These are phyloP conservation scores for Nipponacmea schrenckii DNA, from an alignment of 2,888 invertebrate species.

Conservation along the genomic window DNA sequence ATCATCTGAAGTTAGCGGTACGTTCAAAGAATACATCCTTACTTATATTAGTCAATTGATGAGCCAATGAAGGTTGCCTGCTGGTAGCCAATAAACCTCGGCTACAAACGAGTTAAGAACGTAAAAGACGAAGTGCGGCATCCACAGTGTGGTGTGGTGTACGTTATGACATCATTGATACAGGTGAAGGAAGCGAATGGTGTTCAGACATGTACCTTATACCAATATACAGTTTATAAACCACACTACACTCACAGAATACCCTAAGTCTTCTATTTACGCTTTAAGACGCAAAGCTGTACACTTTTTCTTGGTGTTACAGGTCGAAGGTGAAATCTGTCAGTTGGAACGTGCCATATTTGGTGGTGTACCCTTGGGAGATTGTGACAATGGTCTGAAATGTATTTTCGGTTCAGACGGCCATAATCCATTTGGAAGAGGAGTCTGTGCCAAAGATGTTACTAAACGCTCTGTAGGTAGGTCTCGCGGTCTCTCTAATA, in stretches of 20 bases:
- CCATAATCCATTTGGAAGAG: conserved; percentile 17
- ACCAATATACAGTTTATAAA: too few species aligned
- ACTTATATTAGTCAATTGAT: background rate
- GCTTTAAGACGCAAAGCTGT: conserved; percentile 10
- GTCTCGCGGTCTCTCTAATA: too few species aligned
- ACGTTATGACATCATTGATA: too few species aligned
- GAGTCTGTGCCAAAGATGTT: conserved; percentile 10
- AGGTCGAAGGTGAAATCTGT: conserved; percentile 42
- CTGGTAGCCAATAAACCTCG: background rate
- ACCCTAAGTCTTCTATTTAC: background rate
- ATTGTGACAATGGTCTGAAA: conserved; percentile 43
- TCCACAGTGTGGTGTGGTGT: too few species aligned
- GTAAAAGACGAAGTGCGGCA: background rate
- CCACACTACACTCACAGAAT: too few species aligned
- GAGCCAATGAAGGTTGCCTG: background rate
- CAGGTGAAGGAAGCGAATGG: too few species aligned
- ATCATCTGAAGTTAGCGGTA: background rate
- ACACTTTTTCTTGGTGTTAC: background rate
- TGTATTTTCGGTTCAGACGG: conserved; percentile 27
- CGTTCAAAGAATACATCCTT: too few species aligned
- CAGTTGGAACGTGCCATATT: conserved; percentile 22
- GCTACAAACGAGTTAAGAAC: background rate
- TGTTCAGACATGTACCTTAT: too few species aligned
- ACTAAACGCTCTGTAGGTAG: conserved; percentile 2
- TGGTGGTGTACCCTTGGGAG: conserved; percentile 34